These are phyloP conservation scores for Porites evermanni DNA, from an alignment of 92 coral and sea anemone species.

Conservation along the genomic window DNA sequence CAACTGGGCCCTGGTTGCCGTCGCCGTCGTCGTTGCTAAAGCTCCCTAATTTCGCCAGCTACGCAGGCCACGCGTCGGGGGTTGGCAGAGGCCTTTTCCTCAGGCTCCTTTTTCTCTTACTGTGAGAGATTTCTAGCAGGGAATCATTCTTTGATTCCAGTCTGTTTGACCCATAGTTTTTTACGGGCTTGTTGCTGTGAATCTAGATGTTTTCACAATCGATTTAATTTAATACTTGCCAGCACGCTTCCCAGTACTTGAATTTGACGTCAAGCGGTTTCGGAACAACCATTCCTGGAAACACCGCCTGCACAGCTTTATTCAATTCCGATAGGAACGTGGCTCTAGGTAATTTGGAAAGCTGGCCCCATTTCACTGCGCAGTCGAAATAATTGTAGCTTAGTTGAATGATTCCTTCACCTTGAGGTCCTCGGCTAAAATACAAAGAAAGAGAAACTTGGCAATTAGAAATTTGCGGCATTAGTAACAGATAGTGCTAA, in stretches of 20 bases:
- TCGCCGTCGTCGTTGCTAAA: no score
- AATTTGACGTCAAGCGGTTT: background rate
- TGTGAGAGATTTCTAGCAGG: no score
- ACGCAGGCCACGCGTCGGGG: no score
- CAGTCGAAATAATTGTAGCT: background rate
- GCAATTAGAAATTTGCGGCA: no score
- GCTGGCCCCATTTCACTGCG: constrained; percentile 6
- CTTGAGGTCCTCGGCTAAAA: background rate
- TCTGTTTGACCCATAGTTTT: no score
- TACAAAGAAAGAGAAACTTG: no score
- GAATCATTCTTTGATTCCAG: background rate
- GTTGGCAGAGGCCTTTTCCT: no score
- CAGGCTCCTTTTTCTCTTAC: no score
- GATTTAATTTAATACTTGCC: background rate
- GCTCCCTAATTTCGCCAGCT: no score
- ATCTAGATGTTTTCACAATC: background rate
- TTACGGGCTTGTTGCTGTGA: background rate
- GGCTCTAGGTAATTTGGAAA: background rate
- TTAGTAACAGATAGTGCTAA: no score
- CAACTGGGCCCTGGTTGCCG: no score
- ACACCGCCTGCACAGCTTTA: constrained; percentile 14
- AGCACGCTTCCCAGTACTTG: constrained; percentile 26
- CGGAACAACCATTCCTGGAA: constrained; percentile 36
- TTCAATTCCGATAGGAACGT: constrained; percentile 5
- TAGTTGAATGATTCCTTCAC: constrained; percentile 2